Conservation (phyloP, 1,140 invertebrate species). For the Lineus longissimus region DNA sequence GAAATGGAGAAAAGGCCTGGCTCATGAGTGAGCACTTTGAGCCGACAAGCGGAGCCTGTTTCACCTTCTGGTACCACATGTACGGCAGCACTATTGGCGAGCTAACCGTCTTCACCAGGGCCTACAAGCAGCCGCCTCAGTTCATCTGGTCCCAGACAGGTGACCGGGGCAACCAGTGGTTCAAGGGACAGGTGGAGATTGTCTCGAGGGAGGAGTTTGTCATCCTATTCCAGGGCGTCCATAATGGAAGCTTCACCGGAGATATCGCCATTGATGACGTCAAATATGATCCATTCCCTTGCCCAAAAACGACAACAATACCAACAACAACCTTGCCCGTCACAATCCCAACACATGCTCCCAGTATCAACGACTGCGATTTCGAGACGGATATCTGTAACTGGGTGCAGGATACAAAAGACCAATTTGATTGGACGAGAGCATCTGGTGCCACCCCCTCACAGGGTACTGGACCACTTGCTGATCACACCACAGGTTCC, state of each 20-base stretch:
- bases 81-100: conserved; percentile 38
- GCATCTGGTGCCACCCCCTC: conserved; percentile 32
- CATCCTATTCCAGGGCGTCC: conserved; percentile 64
- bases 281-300: conserved; percentile 19
- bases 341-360: conserved; percentile 27
- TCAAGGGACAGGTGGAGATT: conserved; percentile 23
- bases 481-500: conserved; percentile 38
- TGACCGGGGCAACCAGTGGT: conserved; percentile 43
- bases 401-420: conserved; percentile 37
- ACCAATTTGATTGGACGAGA: conserved; percentile 43
- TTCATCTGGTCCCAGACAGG: conserved; percentile 31
- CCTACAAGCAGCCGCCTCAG: conserved; percentile 16
- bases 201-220: conserved; percentile 32
- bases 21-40: conserved; percentile 42
- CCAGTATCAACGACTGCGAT: conserved; percentile 37
- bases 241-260: conserved; percentile 63
- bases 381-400: conserved; percentile 42
- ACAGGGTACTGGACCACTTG: conserved; percentile 33
- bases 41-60: conserved; percentile 26
- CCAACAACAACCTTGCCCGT: conserved; percentile 12
- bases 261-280: conserved; percentile 74
- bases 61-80: conserved; percentile 50
- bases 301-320: conserved; percentile 9
- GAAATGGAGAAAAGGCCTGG: conserved; percentile 41
- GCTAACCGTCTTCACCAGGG: conserved; percentile 46